Conservation (phyloP, 2,113 vertebrate species). For the Empidonax traillii region DNA sequence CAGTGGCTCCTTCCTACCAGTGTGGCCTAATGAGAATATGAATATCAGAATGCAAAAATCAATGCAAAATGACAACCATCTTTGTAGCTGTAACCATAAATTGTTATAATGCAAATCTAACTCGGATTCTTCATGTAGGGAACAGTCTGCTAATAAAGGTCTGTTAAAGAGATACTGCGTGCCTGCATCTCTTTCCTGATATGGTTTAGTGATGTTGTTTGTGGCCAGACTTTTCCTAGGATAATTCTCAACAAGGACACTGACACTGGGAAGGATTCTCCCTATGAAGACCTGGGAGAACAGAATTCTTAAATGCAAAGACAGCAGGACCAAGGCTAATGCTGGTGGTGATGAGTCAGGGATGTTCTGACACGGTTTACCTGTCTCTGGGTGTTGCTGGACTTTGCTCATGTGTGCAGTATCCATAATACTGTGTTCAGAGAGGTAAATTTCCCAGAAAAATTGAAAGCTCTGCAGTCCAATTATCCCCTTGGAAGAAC, state of each 20-base stretch:
- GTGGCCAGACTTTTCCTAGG: background rate
- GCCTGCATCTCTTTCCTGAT: background rate
- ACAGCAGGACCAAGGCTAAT: background rate
- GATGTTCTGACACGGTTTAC: background rate
- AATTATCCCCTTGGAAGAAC: background rate
- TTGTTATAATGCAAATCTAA: slow-evolving; percentile 67
- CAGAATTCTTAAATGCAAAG: background rate
- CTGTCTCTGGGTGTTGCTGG: background rate
- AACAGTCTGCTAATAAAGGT: slow-evolving; percentile 83
- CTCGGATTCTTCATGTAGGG: slow-evolving; percentile 68
- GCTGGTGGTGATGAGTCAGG: background rate
- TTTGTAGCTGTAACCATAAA: slow-evolving; percentile 69
- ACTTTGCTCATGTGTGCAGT: background rate
- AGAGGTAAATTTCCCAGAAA: background rate
- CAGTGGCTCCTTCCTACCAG: slow-evolving; percentile 43
- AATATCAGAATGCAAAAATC: slow-evolving; percentile 72
- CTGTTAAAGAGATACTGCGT: slow-evolving; percentile 46
- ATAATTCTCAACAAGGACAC: background rate
- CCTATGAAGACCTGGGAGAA: background rate
- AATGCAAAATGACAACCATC: slow-evolving; percentile 72
- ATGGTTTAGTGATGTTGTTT: background rate
- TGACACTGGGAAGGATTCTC: background rate
- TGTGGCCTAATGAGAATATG: slow-evolving; percentile 55
- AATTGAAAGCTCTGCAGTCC: background rate
- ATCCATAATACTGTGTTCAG: background rate